Evolutionary conservation across 2,113 vertebrate genomes (phyloP).

Genomic region (Steatornis caripensis): DNA sequence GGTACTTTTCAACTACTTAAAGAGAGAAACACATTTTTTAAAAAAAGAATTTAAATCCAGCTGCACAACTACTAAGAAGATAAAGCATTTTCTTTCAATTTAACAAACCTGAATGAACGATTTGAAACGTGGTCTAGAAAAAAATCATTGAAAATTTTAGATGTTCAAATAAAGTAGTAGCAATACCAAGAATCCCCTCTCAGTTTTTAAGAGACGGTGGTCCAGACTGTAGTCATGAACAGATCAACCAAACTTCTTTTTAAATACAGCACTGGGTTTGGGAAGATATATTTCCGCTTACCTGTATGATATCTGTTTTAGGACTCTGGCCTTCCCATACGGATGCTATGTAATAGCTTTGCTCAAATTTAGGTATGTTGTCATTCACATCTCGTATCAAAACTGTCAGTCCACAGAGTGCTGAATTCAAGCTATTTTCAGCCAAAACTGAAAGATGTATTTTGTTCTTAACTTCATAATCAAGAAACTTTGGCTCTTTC

Average conservation of each 20-base stretch:
- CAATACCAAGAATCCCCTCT: not conserved
- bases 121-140: not conserved
- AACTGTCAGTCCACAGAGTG: constrained; percentile 77
- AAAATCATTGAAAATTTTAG: not conserved
- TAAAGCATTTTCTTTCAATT: not conserved
- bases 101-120: not conserved
- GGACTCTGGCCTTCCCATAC: constrained; percentile 82
- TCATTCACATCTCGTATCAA: constrained; percentile 85
- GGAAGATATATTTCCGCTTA: constrained; percentile 42
- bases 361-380: constrained; percentile 81
- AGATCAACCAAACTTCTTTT: not conserved
- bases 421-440: constrained; percentile 69
- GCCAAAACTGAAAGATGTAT: constrained; percentile 81
- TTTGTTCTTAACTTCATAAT: constrained; percentile 79
- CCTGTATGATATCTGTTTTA: constrained; percentile 82
- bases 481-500: constrained; percentile 78
- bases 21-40: not conserved
- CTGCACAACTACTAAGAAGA: not conserved
- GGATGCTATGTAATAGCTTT: constrained; percentile 74
- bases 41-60: not conserved
- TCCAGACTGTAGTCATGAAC: not conserved
- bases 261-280: not conserved
- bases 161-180: not conserved
- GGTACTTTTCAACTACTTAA: not conserved
- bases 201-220: not conserved